Base-by-base conservation (phyloP, 1,140 invertebrate genomes). In the Caenorhabditis remanei region DNA sequence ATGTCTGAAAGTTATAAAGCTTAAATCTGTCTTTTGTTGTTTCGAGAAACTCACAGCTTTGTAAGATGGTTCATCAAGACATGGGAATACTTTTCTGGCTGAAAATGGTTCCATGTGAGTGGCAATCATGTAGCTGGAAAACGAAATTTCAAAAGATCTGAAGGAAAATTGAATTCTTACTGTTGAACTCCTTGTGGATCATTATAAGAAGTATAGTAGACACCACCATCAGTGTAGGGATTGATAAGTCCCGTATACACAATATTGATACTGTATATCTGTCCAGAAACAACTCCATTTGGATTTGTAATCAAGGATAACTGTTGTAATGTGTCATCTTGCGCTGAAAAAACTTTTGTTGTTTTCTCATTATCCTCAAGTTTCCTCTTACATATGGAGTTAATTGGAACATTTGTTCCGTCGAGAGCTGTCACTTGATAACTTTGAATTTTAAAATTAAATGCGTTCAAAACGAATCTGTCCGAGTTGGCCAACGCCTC, bases 71-170 rank as follows among this genome's bases (percentile, higher is more conserved):
- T 88, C 87, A 40, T 88, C 87, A 40, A 88, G 63, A 32, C 65
- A 32, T 14, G 87, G 87, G 41, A 88, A 87, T 11, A 88, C 87
- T 65, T 75, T 67, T 87, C 85, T 86, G n/a, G 86, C 87, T 5
- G 56, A 61, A 46, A 88, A 87, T 11, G 71, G 71, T 46, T 88
- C 87, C 84, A 88, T 87, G n/a, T 88, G 87, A 14, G 87, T 88
- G 41, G 87, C 87, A 53, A 88, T 82, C 61, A 88, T 87, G 14
- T 83, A 88, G 40, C 87, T 88, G 63, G 55, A 88, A 88, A 32
- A 32, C 32, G 1, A 32, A 32, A 32, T 32, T 32, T 32, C 32
- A 32, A 32, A 32, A 32, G 1, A 32, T 32, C 32, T 32, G 32
- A 32, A 32, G 0, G 2, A 32, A 32, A 0, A 32, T 32, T 32